A percentile compares a stretch with the other conserved stretches of the same genome.
These are phyloP conservation scores for Triplophysa yarkandensis DNA, from an alignment of 2,797 vertebrate species.

Conservation along the genomic window DNA sequence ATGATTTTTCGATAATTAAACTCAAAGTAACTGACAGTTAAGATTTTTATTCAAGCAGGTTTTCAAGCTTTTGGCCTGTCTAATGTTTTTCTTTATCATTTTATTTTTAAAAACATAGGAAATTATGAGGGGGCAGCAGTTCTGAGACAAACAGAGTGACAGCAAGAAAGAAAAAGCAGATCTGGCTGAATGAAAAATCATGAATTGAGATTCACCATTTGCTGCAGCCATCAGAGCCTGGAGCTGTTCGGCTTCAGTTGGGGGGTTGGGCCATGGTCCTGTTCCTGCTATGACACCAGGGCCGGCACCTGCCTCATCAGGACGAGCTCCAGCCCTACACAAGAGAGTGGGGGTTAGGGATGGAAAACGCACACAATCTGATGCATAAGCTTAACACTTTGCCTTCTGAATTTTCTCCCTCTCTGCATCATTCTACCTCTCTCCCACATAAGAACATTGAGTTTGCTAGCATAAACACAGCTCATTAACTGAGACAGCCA, in stretches of 20 bases:
- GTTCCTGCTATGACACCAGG: conserved; percentile 58
- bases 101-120: not conserved
- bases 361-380: not conserved
- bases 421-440: conserved; percentile 8
- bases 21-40: not conserved
- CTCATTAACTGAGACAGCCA: conserved; percentile 53
- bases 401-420: conserved; percentile 21
- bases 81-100: not conserved
- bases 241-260: conserved; percentile 85
- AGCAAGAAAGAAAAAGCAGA: not conserved
- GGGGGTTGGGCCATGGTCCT: conserved; percentile 87
- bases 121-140: not conserved
- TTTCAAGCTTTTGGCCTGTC: not conserved
- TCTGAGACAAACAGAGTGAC: too few species aligned
- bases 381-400: not conserved
- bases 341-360: conserved; percentile 36
- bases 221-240: conserved; percentile 87
- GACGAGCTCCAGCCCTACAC: conserved; percentile 74
- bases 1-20: too few species aligned
- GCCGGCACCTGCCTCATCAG: conserved; percentile 73
- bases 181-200: not conserved
- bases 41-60: not conserved
- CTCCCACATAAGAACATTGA: conserved; percentile 37
- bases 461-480: conserved; percentile 38
- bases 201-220: conserved; percentile 72